Evolutionary conservation across 2,113 vertebrate genomes (phyloP).

Genomic region (cat (Felis catus)): F.catus_Fca126_mat1.0 CM031417.1:78940501-78941000

Average conservation of each 20-base stretch:
- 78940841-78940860: background rate
- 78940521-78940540: background rate
- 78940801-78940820: background rate
- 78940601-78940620: background rate
- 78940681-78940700: slow-evolving; percentile 7
- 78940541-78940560: background rate
- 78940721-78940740: background rate
- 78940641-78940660: background rate
- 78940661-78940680: background rate
- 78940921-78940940: background rate
- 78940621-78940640: background rate
- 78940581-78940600: background rate
- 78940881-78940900: background rate
- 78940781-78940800: background rate
- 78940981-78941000: background rate
- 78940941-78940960: background rate
- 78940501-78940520: background rate
- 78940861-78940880: background rate
- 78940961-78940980: background rate
- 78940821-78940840: background rate
- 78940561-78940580: background rate
- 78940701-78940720: background rate
- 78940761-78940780: slow-evolving; percentile 23
- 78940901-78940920: background rate
- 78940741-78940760: background rate